A percentile compares a stretch with the other conserved stretches of the same genome.
phyloP scores from a whole-genome alignment of 2,888 invertebrate genomes.

The Drosophila anceps region DNA sequence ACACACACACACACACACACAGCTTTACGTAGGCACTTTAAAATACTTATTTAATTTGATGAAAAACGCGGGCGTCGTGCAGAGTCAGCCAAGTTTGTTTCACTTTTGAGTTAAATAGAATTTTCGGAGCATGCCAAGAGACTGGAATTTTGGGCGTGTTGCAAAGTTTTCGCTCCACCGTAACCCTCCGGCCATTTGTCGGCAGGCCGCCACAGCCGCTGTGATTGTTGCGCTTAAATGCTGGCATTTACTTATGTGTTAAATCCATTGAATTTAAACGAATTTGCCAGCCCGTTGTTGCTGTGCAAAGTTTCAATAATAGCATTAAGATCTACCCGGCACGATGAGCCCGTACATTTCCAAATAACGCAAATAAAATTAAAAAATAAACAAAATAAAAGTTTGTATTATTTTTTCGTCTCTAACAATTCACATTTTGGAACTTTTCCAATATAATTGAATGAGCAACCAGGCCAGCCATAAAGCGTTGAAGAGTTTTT shows the following conservation, averaged over 20 bases:
- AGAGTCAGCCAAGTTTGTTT: constrained; percentile 66
- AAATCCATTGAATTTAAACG: constrained; percentile 65
- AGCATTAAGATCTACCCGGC: constrained; percentile 24
- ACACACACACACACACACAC: neutral
- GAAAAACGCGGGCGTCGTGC: constrained; percentile 41
- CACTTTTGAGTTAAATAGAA: constrained; percentile 69
- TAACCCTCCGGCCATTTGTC: constrained; percentile 6
- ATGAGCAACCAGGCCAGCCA: neutral
- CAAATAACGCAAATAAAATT: constrained; percentile 19
- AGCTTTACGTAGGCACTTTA: constrained; percentile 34
- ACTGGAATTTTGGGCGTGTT: neutral
- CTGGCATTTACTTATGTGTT: constrained; percentile 50
- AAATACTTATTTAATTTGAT: constrained; percentile 67
- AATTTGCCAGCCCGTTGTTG: constrained; percentile 43
- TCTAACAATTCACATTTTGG: constrained; percentile 4
- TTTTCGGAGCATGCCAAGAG: constrained; percentile 25
- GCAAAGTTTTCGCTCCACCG: constrained; percentile 6
- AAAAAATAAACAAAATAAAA: constrained; percentile 14
- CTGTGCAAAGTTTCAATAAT: constrained; percentile 30
- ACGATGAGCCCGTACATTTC: constrained; percentile 6
- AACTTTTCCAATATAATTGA: constrained; percentile 20
- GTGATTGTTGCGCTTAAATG: constrained; percentile 43
- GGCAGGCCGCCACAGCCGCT: constrained; percentile 3
- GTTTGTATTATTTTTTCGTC: constrained; percentile 7
- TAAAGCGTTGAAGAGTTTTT: neutral